Base-by-base conservation (phyloP, 2,888 invertebrate genomes). In the Mesorhabditis belari region DNA sequence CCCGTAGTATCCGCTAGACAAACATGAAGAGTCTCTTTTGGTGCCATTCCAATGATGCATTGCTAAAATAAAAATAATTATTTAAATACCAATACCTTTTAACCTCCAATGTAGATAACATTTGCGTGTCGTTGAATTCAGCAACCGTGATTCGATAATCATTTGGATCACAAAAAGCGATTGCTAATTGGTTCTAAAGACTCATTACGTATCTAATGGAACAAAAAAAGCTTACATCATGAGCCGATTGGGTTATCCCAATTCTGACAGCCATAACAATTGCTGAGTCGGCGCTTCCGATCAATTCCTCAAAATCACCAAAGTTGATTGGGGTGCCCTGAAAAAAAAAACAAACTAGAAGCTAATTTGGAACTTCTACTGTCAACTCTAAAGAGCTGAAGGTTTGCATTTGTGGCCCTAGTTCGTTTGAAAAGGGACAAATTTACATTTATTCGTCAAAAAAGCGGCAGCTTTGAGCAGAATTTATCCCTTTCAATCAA, bases 251-350 rank as follows among this genome's bases (percentile, higher is more conserved):
- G 28, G 64, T 63, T n/a, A 64, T 60, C 54, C 60, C 54, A 23
- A 76, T 12, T 27, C 63, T 62, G 6, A 71, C 63, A 12, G 69
- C 67, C 65, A 76, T 63, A 25, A 67, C 53, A 3, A 69, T 69
- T 4, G 75, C 67, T 9, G 65, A 58, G 44, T 67, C 70, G 2
- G 64, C 63, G 29, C 68, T 67, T 19, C 70, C 74, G 25, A 75
- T 65, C 23, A 75, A 64, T 3, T 75, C 71, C 50, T 73, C 71
- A 52, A 76, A 76, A 21, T 73, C 75, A 5, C 62, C 70, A 25
- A 70, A 61, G 58, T 74, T 75, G 12, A 70, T 72, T 3, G 70
- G 64, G 5, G 69, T 67, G 6, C 76, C 76, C 61, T 65, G 29
- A 52, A 54, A 60, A 12, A 5, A 50, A 50, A 57, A 9, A 5